phyloP scores from a whole-genome alignment of 2,113 vertebrate genomes.

The Pangasianodon hypophthalmus region DNA sequence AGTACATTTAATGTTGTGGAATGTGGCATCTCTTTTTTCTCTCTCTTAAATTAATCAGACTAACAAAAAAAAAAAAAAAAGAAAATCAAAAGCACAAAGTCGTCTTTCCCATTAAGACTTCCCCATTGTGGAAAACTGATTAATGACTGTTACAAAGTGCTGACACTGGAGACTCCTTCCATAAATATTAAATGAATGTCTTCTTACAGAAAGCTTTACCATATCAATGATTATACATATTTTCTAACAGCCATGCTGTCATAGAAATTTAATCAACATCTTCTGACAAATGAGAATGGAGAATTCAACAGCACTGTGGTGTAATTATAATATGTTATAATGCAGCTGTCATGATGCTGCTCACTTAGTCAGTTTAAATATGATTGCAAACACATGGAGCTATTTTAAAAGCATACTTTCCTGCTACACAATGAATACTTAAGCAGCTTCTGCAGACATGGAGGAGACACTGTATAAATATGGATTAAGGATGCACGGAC shows the following conservation, averaged over 20 bases:
- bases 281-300: background rate
- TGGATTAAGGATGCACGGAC: slow-evolving; percentile 63
- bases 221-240: background rate
- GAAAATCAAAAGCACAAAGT: too few relatives aligned
- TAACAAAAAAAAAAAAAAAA: background rate
- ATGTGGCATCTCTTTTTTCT: background rate
- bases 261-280: background rate
- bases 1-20: background rate
- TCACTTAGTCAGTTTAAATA: slow-evolving; percentile 28
- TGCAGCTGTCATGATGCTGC: background rate
- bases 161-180: background rate
- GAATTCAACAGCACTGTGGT: background rate
- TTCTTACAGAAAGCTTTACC: background rate
- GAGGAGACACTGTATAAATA: slow-evolving; percentile 59
- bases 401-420: slow-evolving; percentile 35
- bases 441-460: slow-evolving; percentile 46
- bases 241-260: background rate
- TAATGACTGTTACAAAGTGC: background rate
- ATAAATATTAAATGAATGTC: background rate
- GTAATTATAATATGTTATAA: background rate
- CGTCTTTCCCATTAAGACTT: background rate
- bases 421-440: slow-evolving; percentile 35
- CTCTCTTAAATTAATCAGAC: background rate
- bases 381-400: slow-evolving; percentile 28
- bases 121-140: background rate